phyloP scores from a whole-genome alignment of 2,797 vertebrate genomes.

The Danio aesculapii region DNA sequence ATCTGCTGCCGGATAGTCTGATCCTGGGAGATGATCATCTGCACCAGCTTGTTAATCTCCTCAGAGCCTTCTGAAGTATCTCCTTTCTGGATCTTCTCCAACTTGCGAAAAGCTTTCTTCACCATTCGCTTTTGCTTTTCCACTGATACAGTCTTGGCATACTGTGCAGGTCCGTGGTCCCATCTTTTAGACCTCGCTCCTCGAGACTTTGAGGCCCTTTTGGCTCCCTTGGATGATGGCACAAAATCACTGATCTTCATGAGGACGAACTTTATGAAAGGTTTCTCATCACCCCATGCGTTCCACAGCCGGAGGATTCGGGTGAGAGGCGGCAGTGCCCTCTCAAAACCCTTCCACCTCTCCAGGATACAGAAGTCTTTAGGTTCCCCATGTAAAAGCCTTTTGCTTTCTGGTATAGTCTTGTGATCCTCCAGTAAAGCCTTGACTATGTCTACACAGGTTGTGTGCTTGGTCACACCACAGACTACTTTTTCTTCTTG shows the following conservation, averaged over 20 bases:
- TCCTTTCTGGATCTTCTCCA: constrained; percentile 90
- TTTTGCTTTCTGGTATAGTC: constrained; percentile 81
- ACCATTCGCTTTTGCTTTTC: constrained; percentile 94
- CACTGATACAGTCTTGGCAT: constrained; percentile 83
- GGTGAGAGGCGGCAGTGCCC: constrained; percentile 89
- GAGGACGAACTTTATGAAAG: constrained; percentile 88
- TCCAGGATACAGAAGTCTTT: constrained; percentile 93
- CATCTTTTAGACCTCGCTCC: constrained; percentile 78
- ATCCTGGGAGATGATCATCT: constrained; percentile 93
- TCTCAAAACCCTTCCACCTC: constrained; percentile 92
- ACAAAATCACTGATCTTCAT: constrained; percentile 89
- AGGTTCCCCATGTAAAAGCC: constrained; percentile 85
- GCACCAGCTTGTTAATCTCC: constrained; percentile 89
- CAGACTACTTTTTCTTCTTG: constrained; percentile 96
- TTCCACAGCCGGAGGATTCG: constrained; percentile 93
- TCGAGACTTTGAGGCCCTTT: constrained; percentile 80
- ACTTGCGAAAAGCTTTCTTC: constrained; percentile 93
- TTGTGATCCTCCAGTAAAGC: constrained; percentile 93
- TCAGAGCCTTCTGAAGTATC: constrained; percentile 73
- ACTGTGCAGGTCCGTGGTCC: constrained; percentile 82
- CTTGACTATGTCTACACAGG: constrained; percentile 89
- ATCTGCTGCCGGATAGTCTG: constrained; percentile 93
- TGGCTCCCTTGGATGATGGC: constrained; percentile 76
- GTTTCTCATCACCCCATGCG: constrained; percentile 92
- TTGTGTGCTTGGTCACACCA: constrained; percentile 93